Evolutionary conservation across 2,888 invertebrate genomes (phyloP).

Genomic region (Plebejus anna): DNA sequence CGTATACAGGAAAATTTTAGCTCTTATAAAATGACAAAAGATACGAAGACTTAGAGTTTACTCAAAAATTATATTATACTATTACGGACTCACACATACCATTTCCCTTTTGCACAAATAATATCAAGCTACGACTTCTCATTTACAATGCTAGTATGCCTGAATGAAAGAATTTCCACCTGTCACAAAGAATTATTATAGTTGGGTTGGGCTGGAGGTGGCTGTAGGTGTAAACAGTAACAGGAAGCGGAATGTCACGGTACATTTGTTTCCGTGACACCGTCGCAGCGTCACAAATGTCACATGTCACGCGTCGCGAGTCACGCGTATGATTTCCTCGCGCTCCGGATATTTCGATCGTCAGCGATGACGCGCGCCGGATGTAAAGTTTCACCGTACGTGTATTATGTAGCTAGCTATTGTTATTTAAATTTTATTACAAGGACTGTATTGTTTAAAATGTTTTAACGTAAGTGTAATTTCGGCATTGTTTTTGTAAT

Average conservation of each 20-base stretch:
- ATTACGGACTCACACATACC: too few relatives aligned
- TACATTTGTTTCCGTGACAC: neutral
- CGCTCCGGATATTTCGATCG: constrained; percentile 28
- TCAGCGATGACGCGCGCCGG: constrained; percentile 28
- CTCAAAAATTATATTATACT: too few relatives aligned
- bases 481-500: neutral
- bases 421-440: constrained; percentile 2
- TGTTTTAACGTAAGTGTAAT: neutral
- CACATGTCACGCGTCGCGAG: constrained; percentile 5
- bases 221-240: neutral
- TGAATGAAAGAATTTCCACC: neutral
- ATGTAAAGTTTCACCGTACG: neutral
- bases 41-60: too few relatives aligned
- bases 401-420: neutral
- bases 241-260: neutral
- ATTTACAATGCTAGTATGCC: neutral
- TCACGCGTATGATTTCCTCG: constrained; percentile 27
- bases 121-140: neutral
- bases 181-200: neutral
- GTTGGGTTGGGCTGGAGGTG: neutral
- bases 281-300: constrained; percentile 10
- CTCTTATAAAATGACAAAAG: too few relatives aligned
- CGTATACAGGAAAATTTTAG: too few relatives aligned
- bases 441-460: neutral
- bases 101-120: too few relatives aligned